These are phyloP conservation scores for Atherinomorus stipes DNA, from an alignment of 2,113 vertebrate species.

Conservation along the genomic window DNA sequence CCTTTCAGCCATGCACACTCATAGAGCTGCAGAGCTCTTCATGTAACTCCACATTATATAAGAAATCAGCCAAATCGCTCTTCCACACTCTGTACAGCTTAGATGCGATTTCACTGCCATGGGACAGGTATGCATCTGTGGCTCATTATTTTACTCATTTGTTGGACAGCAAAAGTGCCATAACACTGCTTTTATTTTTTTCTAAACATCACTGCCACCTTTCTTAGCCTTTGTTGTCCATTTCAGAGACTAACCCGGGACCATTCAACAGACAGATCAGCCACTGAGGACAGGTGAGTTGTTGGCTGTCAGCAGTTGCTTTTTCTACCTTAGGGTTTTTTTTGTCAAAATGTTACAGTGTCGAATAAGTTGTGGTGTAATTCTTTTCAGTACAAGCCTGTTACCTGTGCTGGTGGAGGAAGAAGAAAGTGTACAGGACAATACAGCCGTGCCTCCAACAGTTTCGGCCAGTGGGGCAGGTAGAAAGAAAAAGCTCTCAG, in stretches of 20 bases:
- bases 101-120: conserved; percentile 56
- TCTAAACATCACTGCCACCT: conserved; percentile 8
- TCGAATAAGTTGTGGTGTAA: conserved; percentile 8
- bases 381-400: conserved; percentile 63
- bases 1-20: conserved; percentile 32
- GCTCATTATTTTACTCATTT: conserved; percentile 28
- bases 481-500: conserved; percentile 3
- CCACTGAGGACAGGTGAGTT: conserved; percentile 76
- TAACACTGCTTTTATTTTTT: neutral
- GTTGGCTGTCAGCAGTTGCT: neutral
- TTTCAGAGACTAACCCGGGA: conserved; percentile 73
- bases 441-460: conserved; percentile 29
- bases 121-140: conserved; percentile 64
- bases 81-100: conserved; percentile 35
- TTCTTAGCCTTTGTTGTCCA: conserved; percentile 1
- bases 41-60: conserved; percentile 74
- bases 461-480: conserved; percentile 56
- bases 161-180: conserved; percentile 11
- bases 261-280: conserved; percentile 51
- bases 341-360: neutral
- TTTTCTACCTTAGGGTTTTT: neutral
- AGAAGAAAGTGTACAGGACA: conserved; percentile 71
- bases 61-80: conserved; percentile 59
- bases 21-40: conserved; percentile 58
- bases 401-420: conserved; percentile 79